Conservation (phyloP, 2,113 vertebrate species). For the Argyrosomus japonicus region DNA sequence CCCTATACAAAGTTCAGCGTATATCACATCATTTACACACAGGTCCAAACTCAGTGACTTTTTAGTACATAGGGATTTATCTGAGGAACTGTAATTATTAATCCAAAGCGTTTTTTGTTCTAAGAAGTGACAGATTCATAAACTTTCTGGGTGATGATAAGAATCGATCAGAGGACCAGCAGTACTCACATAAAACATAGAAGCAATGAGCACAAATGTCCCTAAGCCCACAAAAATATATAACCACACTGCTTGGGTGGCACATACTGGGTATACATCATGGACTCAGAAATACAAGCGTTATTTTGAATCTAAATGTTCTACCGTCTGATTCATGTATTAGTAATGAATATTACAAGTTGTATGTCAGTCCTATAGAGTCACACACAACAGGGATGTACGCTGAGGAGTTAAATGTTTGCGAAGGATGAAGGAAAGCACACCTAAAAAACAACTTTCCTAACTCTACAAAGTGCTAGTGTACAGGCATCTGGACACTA, state of each 20-base stretch:
- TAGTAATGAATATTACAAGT: background rate
- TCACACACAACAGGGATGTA: slow-evolving; percentile 15
- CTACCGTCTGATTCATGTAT: background rate
- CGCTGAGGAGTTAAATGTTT: slow-evolving; percentile 4
- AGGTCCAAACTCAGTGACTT: slow-evolving; percentile 14
- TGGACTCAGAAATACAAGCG: background rate
- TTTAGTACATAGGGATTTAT: slow-evolving; percentile 10
- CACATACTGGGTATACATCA: background rate
- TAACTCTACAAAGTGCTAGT: slow-evolving; percentile 52
- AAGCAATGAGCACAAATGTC: slow-evolving; percentile 14
- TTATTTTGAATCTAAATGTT: background rate
- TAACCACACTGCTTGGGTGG: slow-evolving; percentile 19
- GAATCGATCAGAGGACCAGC: background rate
- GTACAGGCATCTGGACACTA: slow-evolving; percentile 59
- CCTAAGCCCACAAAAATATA: slow-evolving; percentile 11
- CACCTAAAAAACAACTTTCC: slow-evolving; percentile 8
- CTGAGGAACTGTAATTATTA: slow-evolving; percentile 3
- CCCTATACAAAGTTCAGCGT: slow-evolving; percentile 43
- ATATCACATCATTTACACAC: slow-evolving; percentile 51
- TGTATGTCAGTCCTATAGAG: slow-evolving; percentile 2
- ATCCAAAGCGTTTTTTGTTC: background rate
- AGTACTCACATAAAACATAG: slow-evolving; percentile 9
- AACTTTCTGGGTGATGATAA: background rate
- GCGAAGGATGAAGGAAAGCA: slow-evolving; percentile 3
- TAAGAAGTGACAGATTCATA: background rate